Percentiles rank a stretch among this genome's conserved stretches.
Evolutionary conservation across 1,140 invertebrate genomes (phyloP).

Genomic region (Camponotus pennsylvanicus): DNA sequence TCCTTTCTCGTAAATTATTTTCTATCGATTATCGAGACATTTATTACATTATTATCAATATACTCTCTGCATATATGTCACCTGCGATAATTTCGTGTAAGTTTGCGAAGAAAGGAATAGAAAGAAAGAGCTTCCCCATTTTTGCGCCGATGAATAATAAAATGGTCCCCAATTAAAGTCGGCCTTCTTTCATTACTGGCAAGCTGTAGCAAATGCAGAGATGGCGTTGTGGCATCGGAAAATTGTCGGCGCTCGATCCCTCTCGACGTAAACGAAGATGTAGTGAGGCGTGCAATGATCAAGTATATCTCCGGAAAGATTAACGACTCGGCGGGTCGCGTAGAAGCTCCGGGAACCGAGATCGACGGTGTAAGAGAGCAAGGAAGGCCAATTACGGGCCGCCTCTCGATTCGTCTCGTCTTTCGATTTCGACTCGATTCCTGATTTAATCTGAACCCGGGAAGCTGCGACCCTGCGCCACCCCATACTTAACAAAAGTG

Average conservation of each 20-base stretch:
- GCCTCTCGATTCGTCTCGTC: constrained; percentile 69
- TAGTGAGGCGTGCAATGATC: constrained; percentile 76
- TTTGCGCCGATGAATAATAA: constrained; percentile 51
- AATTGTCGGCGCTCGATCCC: constrained; percentile 73
- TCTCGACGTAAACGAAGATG: constrained; percentile 74
- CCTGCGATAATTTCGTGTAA: neutral
- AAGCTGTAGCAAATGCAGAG: constrained; percentile 65
- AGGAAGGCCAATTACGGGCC: constrained; percentile 71
- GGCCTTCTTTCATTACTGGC: constrained; percentile 58
- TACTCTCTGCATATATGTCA: neutral
- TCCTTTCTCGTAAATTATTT: neutral
- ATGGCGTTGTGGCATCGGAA: constrained; percentile 68
- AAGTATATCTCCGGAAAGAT: constrained; percentile 74
- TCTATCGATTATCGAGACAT: neutral
- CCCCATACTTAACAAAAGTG: neutral
- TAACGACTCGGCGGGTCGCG: constrained; percentile 69
- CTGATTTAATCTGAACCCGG: constrained; percentile 70
- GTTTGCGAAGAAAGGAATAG: neutral
- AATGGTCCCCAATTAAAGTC: constrained; percentile 29
- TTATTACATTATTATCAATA: neutral
- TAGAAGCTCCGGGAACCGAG: constrained; percentile 61
- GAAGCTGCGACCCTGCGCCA: neutral
- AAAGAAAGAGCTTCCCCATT: neutral
- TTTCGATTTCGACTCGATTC: constrained; percentile 72
- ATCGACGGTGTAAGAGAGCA: constrained; percentile 69